phyloP scores from a whole-genome alignment of 1,140 invertebrate genomes.

The Diplogasteroides magnus region DNA sequence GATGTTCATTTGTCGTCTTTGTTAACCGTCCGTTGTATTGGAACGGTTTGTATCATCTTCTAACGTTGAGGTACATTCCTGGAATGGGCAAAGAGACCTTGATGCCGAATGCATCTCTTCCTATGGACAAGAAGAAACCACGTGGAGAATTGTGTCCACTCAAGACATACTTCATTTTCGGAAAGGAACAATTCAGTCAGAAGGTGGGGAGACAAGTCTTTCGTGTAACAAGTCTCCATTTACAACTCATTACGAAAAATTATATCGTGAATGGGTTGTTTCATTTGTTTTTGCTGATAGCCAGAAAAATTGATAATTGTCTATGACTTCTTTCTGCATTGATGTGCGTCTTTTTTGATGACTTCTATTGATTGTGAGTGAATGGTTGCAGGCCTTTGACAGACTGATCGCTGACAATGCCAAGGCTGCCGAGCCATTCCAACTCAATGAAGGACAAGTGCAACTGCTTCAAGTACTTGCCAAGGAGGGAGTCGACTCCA shows the following conservation, averaged over 20 bases:
- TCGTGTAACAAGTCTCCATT: no score
- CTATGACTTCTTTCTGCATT: no score
- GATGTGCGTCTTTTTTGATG: no score
- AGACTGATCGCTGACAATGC: neutral
- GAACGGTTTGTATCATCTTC: no score
- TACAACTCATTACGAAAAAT: no score
- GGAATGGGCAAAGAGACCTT: neutral
- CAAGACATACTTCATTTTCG: constrained; percentile 35
- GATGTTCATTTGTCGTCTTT: no score
- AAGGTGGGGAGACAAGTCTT: constrained; percentile 44
- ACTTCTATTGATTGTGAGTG: no score
- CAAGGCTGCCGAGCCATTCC: neutral
- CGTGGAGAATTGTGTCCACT: constrained; percentile 35
- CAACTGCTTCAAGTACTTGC: neutral
- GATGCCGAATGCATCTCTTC: constrained; percentile 24
- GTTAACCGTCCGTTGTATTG: no score
- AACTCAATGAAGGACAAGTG: constrained; percentile 13
- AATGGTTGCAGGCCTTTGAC: neutral
- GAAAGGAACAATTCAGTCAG: constrained; percentile 27
- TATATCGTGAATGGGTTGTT: no score
- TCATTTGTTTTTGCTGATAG: no score
- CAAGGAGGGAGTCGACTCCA: neutral
- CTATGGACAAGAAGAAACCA: constrained; percentile 39
- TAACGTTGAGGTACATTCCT: constrained; percentile 22
- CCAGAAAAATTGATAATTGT: no score